These are phyloP conservation scores for Eleutherodactylus coqui DNA, from an alignment of 2,797 vertebrate species.

Conservation along the genomic window DNA sequence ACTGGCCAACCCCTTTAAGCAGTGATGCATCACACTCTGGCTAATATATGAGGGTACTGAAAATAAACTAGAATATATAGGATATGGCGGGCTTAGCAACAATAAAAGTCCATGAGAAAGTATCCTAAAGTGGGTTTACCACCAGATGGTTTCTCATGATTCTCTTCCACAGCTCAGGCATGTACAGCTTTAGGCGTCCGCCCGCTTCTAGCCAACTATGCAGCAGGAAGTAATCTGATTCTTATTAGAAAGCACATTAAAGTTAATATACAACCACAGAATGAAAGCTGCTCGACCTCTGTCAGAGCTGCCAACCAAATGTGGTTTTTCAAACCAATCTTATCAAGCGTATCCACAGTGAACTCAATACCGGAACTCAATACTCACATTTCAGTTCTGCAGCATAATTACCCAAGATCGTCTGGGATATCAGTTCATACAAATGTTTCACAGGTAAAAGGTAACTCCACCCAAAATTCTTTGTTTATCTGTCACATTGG, in stretches of 20 bases:
- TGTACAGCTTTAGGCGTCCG: neutral
- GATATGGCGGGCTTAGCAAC: too few relatives aligned
- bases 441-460: neutral
- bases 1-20: too few relatives aligned
- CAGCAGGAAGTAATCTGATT: constrained; percentile 4
- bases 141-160: neutral
- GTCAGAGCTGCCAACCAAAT: neutral
- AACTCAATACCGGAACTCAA: neutral
- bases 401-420: neutral
- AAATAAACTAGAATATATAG: too few relatives aligned
- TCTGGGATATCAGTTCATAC: neutral
- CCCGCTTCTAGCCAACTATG: neutral
- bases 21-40: too few relatives aligned
- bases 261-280: constrained; percentile 10
- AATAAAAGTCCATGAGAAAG: too few relatives aligned
- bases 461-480: neutral
- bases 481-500: too few relatives aligned
- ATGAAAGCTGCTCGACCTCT: neutral
- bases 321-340: neutral
- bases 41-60: too few relatives aligned
- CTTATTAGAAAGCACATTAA: neutral
- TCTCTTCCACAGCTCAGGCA: neutral
- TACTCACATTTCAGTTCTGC: neutral
- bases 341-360: neutral
- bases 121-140: neutral